A percentile compares a stretch with the other conserved stretches of the same genome.
Evolutionary conservation across 1,140 invertebrate species (phyloP).

Genomic region (Diachasma alloeum): DNA sequence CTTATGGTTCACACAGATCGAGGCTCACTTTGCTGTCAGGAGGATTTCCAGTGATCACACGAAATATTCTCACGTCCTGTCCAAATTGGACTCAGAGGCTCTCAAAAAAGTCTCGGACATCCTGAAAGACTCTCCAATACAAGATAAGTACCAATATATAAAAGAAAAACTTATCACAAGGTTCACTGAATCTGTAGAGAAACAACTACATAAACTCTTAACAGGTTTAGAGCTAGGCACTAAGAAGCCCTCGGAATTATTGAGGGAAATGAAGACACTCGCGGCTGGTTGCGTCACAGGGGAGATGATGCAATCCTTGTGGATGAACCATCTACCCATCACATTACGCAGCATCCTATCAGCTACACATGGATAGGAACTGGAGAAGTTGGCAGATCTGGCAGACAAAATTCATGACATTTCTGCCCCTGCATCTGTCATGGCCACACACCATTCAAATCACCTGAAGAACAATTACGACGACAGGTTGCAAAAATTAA

Average conservation of each 20-base stretch:
- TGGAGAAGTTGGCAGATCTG: conserved; percentile 12
- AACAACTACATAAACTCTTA: conserved; percentile 42
- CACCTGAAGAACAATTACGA: neutral
- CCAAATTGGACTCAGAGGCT: conserved; percentile 1
- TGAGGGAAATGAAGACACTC: too few species aligned
- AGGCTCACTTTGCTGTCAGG: conserved; percentile 39
- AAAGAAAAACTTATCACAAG: conserved; percentile 31
- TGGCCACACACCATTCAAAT: neutral
- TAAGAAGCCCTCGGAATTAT: conserved; percentile 41
- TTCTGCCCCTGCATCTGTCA: neutral
- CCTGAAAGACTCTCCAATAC: conserved; percentile 13
- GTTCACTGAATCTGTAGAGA: conserved; percentile 38
- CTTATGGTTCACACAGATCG: conserved; percentile 23
- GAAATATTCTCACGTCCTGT: conserved; percentile 14
- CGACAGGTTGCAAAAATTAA: neutral
- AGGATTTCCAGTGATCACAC: conserved; percentile 34
- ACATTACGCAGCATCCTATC: conserved; percentile 12
- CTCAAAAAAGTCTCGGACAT: conserved; percentile 18
- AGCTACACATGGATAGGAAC: neutral
- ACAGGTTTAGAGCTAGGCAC: conserved; percentile 42
- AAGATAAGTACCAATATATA: conserved; percentile 25
- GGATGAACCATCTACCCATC: conserved; percentile 36
- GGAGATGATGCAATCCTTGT: conserved; percentile 33
- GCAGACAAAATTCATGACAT: neutral
- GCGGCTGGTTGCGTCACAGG: conserved; percentile 18